phyloP scores from a whole-genome alignment of 2,888 invertebrate genomes.

The Callyntrura sp. region DNA sequence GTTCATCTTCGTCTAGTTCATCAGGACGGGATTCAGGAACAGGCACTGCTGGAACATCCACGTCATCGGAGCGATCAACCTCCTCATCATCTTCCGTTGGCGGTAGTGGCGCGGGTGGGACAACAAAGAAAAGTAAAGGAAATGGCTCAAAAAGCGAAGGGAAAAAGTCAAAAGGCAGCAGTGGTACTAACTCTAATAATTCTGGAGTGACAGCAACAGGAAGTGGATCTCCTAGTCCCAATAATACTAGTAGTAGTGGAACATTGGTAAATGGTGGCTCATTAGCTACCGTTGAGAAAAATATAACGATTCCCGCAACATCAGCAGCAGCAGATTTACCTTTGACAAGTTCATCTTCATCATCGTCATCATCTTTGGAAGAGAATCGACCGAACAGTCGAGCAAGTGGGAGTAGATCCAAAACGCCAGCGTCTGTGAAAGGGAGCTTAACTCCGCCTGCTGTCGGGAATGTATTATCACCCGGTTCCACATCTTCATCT shows the following conservation, averaged over 20 bases:
- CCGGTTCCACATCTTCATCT: constrained; percentile 63
- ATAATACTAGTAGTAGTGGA: constrained; percentile 17
- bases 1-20: constrained; percentile 55
- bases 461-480: constrained; percentile 70
- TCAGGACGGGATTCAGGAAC: constrained; percentile 60
- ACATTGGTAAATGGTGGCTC: constrained; percentile 53
- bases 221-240: constrained; percentile 66
- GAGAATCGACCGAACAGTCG: constrained; percentile 60
- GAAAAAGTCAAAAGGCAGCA: constrained; percentile 57
- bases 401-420: constrained; percentile 64
- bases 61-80: constrained; percentile 67
- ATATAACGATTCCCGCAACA: constrained; percentile 69
- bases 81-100: constrained; percentile 73
- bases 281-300: constrained; percentile 43
- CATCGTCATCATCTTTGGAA: constrained; percentile 57
- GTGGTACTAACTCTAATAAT: constrained; percentile 16
- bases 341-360: constrained; percentile 74
- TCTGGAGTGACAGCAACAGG: constrained; percentile 51
- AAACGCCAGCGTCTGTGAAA: constrained; percentile 75
- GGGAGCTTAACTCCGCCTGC: constrained; percentile 71
- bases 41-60: constrained; percentile 42
- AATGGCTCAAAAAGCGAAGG: constrained; percentile 52
- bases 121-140: constrained; percentile 40
- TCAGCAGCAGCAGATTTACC: constrained; percentile 65
- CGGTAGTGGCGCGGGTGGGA: neutral